Evolutionary conservation across 2,888 invertebrate genomes (phyloP), one percentile per base, ranked within the genome.

Genomic region (Diaprepes abbreviatus): DNA sequence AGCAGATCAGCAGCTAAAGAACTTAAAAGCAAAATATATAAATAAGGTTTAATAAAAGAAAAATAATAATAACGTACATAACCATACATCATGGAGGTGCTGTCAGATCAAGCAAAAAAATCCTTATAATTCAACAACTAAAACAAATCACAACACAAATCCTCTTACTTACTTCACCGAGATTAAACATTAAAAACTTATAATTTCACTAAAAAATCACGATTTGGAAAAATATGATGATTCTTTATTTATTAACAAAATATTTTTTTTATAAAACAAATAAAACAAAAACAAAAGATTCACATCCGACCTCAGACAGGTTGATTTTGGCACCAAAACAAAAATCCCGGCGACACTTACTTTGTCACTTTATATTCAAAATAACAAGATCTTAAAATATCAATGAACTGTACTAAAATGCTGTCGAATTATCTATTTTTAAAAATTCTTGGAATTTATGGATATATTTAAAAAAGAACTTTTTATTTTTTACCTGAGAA

Each of bases 61-160:
- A 72, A 66, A 38, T n/a, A n/a, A n/a, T n/a, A n/a, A 55, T 72
- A 71, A 78, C 78, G 17, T 76, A 78, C 78, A 74, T 78, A 78
- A 69, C 72, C 74, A 66, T 78, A 78, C 78, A 77, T 77, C 60
- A 16, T 68, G 55, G 70, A 33, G 16, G 28, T 7, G 21, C 16
- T 12, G n/a, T 21, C 38, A 21, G 17, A 0, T 45, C 24, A 21
- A 10, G 24, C 24, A 21, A n/a, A 43, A 21, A 19, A 21, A 9
- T 28, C 14, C 48, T 50, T 33, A 9, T 9, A n/a, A 17, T 9
- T 52, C 54, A 38, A 19, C 63, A 48, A 48, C 33, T 55, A 16
- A 50, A 63, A 60, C 65, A 55, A 57, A 64, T 65, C 55, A 65
- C 63, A 66, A 54, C 52, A 48, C n/a, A 45, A 66, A 33, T 2